Evolutionary conservation across 2,888 invertebrate genomes (phyloP).

Genomic region (Tiliacea citrago): DNA sequence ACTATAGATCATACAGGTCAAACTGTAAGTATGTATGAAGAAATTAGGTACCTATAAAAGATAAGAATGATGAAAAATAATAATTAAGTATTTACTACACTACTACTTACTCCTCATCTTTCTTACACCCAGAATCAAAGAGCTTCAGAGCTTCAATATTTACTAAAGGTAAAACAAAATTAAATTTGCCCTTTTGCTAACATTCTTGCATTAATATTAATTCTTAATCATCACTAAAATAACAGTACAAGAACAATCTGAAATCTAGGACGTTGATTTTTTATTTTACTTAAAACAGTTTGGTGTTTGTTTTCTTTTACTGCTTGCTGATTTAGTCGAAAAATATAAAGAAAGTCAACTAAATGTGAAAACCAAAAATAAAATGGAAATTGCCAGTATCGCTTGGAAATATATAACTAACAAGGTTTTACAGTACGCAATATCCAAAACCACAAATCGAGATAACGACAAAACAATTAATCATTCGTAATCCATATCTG

Average conservation of each 20-base stretch:
- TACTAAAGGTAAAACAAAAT: background rate
- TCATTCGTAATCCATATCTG: constrained; percentile 77
- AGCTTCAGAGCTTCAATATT: background rate
- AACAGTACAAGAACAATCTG: background rate
- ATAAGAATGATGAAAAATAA: background rate
- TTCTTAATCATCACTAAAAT: background rate
- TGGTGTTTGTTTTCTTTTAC: background rate
- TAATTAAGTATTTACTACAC: too few species aligned
- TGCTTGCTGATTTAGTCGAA: constrained; percentile 6
- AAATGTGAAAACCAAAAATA: too few species aligned
- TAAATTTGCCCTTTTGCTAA: background rate
- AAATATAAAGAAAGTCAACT: too few species aligned
- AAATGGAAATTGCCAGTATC: constrained; percentile 28
- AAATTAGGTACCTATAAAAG: background rate
- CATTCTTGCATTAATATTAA: background rate
- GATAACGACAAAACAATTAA: constrained; percentile 74
- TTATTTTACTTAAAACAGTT: background rate
- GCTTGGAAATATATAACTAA: background rate
- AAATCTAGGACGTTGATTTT: background rate
- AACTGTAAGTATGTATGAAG: background rate
- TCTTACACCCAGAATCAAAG: background rate
- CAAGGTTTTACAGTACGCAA: background rate
- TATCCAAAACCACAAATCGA: constrained; percentile 54
- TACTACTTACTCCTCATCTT: background rate
- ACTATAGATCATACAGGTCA: too few species aligned